Evolutionary conservation across 2,113 vertebrate species (phyloP).

Genomic region (Rhea pennata): DNA sequence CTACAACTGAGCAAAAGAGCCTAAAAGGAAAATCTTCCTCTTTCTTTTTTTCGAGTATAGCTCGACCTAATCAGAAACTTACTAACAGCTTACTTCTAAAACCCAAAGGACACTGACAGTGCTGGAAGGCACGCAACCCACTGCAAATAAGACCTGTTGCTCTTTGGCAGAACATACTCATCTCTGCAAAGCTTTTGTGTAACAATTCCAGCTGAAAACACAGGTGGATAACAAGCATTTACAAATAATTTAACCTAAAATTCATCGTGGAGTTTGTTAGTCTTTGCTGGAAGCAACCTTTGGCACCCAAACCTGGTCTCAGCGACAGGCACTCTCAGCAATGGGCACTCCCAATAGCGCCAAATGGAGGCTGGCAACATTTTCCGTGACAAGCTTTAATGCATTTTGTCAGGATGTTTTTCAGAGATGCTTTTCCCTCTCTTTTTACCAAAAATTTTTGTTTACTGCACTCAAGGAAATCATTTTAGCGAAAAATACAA

Average conservation of each 20-base stretch:
- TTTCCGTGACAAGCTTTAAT: not conserved
- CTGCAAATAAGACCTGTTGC: not conserved
- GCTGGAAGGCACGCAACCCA: not conserved
- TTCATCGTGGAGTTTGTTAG: not conserved
- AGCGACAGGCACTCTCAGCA: not conserved
- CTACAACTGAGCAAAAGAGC: not conserved
- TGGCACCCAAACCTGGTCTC: not conserved
- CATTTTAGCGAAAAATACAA: not conserved
- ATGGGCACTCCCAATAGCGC: not conserved
- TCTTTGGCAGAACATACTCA: not conserved
- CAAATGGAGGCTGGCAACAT: not conserved
- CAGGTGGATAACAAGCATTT: not conserved
- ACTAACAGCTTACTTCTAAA: not conserved
- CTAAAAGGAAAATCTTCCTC: not conserved
- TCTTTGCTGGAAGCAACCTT: slow-evolving; percentile 14
- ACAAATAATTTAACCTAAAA: slow-evolving; percentile 32
- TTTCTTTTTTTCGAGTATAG: not conserved
- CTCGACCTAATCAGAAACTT: not conserved
- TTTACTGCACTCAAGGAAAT: not conserved
- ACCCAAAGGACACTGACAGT: not conserved
- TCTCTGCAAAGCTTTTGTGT: slow-evolving; percentile 30
- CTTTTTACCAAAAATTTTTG: not conserved
- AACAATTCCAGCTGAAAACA: slow-evolving; percentile 32
- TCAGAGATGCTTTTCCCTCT: not conserved
- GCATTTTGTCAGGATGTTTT: not conserved